Percentiles rank a stretch among this genome's conserved stretches.
phyloP scores from a whole-genome alignment of 2,113 vertebrate species.

The Alethe castanea region DNA sequence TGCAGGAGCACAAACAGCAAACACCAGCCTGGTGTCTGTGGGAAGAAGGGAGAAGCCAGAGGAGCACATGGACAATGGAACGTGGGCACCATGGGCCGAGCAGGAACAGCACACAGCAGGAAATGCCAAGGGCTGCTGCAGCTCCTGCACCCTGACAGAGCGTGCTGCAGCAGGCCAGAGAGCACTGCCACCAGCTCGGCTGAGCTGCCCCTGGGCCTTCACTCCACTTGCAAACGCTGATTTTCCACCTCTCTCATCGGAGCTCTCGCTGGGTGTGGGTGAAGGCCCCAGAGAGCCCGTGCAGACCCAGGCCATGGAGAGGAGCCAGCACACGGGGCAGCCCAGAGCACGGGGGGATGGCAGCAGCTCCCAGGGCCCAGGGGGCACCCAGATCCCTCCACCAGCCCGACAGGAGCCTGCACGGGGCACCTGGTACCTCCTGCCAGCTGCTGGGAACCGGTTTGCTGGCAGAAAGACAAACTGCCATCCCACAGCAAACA shows the following conservation, averaged over 20 bases:
- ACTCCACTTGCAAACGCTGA: neutral
- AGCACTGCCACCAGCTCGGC: neutral
- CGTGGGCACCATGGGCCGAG: fast-evolving
- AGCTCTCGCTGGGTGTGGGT: neutral
- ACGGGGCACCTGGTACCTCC: neutral
- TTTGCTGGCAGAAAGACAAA: neutral
- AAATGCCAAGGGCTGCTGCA: fast-evolving
- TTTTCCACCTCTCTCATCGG: neutral
- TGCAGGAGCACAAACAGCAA: neutral
- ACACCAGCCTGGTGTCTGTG: fast-evolving
- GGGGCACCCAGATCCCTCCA: neutral
- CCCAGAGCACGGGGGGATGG: fast-evolving
- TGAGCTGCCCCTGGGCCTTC: neutral
- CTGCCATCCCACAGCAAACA: neutral
- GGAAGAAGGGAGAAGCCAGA: neutral
- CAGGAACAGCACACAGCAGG: fast-evolving
- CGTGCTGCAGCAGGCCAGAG: neutral
- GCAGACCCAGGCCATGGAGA: fast-evolving
- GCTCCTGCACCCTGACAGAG: neutral
- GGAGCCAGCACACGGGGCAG: fast-evolving
- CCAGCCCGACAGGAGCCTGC: neutral
- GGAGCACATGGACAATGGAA: fast-evolving
- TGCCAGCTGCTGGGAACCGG: neutral
- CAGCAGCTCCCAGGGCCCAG: neutral
- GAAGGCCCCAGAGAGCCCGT: fast-evolving